These are phyloP conservation scores for Rousettus madagascariensis DNA, from an alignment of 2,797 vertebrate genomes.

Conservation along the genomic window DNA sequence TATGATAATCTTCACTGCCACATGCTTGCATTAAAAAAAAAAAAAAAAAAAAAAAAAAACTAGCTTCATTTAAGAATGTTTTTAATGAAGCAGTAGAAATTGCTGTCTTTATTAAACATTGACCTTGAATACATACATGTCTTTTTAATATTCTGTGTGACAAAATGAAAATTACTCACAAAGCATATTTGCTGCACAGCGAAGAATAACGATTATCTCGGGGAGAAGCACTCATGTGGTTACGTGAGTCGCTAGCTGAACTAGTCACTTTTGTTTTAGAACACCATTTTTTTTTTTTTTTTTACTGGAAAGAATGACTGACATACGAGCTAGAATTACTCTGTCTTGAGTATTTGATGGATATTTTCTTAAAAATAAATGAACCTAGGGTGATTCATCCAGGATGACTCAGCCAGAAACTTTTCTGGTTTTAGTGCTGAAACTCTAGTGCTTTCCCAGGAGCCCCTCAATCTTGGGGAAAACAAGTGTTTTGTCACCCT, in stretches of 20 bases:
- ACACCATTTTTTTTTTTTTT: not conserved
- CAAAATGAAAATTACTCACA: not conserved
- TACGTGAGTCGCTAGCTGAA: not conserved
- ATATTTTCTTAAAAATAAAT: constrained; percentile 12
- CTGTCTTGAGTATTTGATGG: not conserved
- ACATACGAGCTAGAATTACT: not conserved
- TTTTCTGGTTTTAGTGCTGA: not conserved
- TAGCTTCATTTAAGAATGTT: not conserved
- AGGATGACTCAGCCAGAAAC: not conserved
- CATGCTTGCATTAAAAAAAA: not conserved
- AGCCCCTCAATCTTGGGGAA: not conserved
- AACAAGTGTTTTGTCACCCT: not conserved
- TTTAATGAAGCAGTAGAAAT: not conserved
- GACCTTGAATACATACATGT: not conserved
- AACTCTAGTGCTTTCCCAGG: not conserved
- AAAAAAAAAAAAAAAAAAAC: not conserved
- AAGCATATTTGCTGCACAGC: not conserved
- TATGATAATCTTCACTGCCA: not conserved
- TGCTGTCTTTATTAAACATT: not conserved
- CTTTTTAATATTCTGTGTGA: constrained; percentile 13
- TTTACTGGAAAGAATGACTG: not conserved
- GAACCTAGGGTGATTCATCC: not conserved
- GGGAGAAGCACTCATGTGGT: not conserved
- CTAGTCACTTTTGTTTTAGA: not conserved
- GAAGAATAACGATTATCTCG: not conserved